Percentiles rank a stretch among this genome's conserved stretches.
Evolutionary conservation across 2,888 invertebrate genomes (phyloP).

Genomic region (Cantharis flavilabris): DNA sequence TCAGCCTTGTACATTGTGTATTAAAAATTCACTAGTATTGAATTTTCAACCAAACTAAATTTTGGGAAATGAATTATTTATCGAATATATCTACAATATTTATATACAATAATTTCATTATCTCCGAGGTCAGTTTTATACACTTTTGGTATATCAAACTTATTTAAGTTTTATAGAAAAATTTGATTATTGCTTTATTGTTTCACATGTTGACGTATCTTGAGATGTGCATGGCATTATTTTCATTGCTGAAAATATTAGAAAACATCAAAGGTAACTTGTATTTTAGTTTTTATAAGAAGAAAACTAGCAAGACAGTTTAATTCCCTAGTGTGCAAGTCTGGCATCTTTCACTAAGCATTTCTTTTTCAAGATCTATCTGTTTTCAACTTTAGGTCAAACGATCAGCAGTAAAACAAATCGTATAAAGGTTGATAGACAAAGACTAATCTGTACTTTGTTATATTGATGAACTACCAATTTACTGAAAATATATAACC

Average conservation of each 20-base stretch:
- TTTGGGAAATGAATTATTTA: not conserved
- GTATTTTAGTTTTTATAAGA: not conserved
- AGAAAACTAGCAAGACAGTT: conserved; percentile 5
- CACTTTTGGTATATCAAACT: not conserved
- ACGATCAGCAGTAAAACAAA: conserved; percentile 13
- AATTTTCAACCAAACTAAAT: not conserved
- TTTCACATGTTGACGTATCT: not conserved
- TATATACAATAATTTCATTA: not conserved
- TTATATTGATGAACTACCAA: conserved; percentile 9
- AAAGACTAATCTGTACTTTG: conserved; percentile 11
- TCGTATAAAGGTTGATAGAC: conserved; percentile 13
- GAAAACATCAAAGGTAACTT: not conserved
- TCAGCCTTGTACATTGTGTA: too few relatives aligned
- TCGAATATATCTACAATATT: not conserved
- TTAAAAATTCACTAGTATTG: too few relatives aligned
- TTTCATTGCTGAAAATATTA: not conserved
- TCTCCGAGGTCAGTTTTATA: not conserved
- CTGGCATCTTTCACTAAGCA: conserved; percentile 8
- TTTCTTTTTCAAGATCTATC: conserved; percentile 13
- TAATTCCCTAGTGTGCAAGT: conserved; percentile 8
- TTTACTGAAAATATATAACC: not conserved
- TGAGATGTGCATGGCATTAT: not conserved
- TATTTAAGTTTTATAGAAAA: not conserved
- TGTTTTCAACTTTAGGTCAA: conserved; percentile 14
- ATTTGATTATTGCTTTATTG: not conserved